Conservation (phyloP, 2,113 vertebrate species). For the Gopherus flavomarginatus region DNA sequence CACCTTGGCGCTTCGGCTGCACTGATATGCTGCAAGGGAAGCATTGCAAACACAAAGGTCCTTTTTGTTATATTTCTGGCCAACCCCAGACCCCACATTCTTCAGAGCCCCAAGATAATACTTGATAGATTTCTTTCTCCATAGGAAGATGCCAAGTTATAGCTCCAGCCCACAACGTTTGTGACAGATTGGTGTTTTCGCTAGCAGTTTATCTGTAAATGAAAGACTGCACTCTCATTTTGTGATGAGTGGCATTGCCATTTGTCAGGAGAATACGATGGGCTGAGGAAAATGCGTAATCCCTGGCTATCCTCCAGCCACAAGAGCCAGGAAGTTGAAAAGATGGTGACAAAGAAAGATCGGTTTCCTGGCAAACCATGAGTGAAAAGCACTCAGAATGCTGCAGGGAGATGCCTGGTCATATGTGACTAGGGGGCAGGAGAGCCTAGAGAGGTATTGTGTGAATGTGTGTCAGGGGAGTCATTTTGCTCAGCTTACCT, state of each 20-base stretch:
- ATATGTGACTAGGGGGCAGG: neutral
- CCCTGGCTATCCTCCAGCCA: neutral
- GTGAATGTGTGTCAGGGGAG: neutral
- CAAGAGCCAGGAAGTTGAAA: neutral
- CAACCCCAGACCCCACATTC: neutral
- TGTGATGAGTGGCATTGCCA: neutral
- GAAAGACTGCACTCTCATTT: neutral
- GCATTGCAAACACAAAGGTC: constrained; percentile 50
- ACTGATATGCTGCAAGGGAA: neutral
- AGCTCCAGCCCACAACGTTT: constrained; percentile 27
- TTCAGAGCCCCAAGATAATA: constrained; percentile 35
- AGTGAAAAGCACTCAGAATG: too few relatives aligned
- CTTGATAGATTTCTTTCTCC: neutral
- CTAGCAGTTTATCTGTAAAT: neutral
- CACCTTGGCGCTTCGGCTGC: neutral
- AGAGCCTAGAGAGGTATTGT: neutral
- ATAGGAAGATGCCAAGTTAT: constrained; percentile 14
- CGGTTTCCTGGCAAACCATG: neutral
- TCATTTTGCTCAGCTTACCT: constrained; percentile 73
- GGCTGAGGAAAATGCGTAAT: neutral
- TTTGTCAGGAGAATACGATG: accelerated
- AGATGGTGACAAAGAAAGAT: neutral
- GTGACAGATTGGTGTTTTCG: neutral
- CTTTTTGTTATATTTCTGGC: constrained; percentile 59
- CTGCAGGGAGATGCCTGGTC: neutral